Conservation (phyloP, 2,888 invertebrate genomes). For the Oscheius sp. region DNA sequence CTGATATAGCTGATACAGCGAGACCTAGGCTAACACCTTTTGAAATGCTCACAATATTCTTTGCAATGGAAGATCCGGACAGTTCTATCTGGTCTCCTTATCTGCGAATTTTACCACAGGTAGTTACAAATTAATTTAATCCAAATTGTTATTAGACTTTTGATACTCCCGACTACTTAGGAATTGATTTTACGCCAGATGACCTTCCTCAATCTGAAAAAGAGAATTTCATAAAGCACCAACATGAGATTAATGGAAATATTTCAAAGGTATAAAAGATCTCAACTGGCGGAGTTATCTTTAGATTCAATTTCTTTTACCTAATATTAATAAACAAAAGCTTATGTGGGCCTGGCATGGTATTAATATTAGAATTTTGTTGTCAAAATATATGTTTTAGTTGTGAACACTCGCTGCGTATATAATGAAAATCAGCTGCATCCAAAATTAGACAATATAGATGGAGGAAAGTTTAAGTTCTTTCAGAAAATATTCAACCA, state of each 20-base stretch:
- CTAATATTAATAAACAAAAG: constrained; percentile 34
- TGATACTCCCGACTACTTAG: constrained; percentile 19
- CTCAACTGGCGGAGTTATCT: constrained; percentile 10
- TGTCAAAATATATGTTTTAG: too few species aligned
- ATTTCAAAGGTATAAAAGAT: neutral
- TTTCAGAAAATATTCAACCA: neutral
- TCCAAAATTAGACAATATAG: constrained; percentile 24
- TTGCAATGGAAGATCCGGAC: constrained; percentile 50
- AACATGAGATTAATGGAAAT: constrained; percentile 1
- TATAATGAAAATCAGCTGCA: constrained; percentile 49
- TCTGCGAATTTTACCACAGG: constrained; percentile 56
- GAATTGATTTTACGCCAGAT: neutral
- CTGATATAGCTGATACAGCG: constrained; percentile 38
- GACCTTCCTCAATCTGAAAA: neutral
- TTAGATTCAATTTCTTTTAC: constrained; percentile 33
- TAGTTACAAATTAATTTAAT: neutral
- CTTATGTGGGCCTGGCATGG: constrained; percentile 68
- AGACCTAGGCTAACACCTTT: constrained; percentile 51
- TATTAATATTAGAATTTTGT: too few species aligned
- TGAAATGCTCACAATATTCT: constrained; percentile 60
- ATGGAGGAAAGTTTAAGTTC: neutral
- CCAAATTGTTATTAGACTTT: neutral
- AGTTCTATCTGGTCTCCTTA: constrained; percentile 59
- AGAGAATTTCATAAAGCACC: neutral
- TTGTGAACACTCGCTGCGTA: constrained; percentile 65